Base-by-base conservation (phyloP, 92 coral and sea anemone species). In the Palythoa grandiflora region DNA sequence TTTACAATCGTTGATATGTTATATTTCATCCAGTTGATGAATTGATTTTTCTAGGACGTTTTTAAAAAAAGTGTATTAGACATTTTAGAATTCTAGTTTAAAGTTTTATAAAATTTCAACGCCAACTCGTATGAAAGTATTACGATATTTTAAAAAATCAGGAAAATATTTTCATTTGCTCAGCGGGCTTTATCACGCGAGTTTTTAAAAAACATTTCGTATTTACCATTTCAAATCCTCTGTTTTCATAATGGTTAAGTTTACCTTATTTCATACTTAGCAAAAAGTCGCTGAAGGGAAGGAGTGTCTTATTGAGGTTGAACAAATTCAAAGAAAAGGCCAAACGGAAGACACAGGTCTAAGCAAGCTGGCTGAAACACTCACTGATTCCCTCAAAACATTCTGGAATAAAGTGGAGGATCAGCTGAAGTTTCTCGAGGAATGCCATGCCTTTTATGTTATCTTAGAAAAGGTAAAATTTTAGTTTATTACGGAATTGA, bases 371-470 rank as follows among this genome's bases (percentile, higher is more conserved):
- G 94, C 95, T 9, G 90, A 92, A 38, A 86, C 88, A 9, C 86
- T 95, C 7, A 53, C 37, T 61, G 78, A 88, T 10, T 89, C 84
- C 38, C 61, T 92, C 57, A 88, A 92, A 71, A 85, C 57, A 84
- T 92, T 96, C 61, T 68, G 94, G 85, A 91, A 87, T 13, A 89
- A 87, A 71, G 87, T 95, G 79, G 98, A 96, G 51, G 85, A 89
- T 60, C 87, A 81, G 52, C 90, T 87, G 80, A 86, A 75, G 38
- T 89, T 85, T 68, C 87, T 93, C 35, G 93, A 91, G 55, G 93
- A 81, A 60, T 54, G 85, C 19, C 84, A 84, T 40, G 92, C 87
- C 39, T 96, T 95, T 85, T 88, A 90, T 90, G 75, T 84, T 35
- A 68, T 94, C 17, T 68, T 97, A 16, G 89, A 84, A 19, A 93